Percentiles rank a stretch among this genome's conserved stretches.
Conservation (phyloP, 2,797 vertebrate species). For the Helicolenus hilgendorfi region DNA sequence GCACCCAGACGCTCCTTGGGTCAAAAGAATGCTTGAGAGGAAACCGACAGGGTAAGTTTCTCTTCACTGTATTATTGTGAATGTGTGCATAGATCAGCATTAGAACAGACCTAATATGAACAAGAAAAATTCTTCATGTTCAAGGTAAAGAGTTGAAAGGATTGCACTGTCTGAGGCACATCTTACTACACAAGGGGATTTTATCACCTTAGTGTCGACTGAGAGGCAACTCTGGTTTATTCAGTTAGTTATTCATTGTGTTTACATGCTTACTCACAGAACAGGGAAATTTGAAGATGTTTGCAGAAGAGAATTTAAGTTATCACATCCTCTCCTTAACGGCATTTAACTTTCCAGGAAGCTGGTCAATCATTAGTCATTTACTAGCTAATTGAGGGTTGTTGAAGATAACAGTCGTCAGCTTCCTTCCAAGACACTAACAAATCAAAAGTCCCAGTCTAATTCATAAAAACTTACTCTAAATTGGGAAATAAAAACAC, state of each 20-base stretch:
- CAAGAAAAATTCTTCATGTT: background rate
- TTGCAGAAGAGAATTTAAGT: background rate
- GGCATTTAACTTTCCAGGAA: background rate
- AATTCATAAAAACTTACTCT: background rate
- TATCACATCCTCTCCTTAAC: background rate
- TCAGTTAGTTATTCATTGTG: background rate
- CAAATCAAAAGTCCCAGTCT: background rate
- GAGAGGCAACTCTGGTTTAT: background rate
- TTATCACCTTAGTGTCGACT: background rate
- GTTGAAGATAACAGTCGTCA: background rate
- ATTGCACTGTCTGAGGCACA: background rate
- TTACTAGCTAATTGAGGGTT: background rate
- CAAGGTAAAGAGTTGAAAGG: background rate
- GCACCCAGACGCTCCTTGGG: constrained; percentile 52
- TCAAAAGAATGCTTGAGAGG: constrained; percentile 36
- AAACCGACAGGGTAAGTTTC: constrained; percentile 1
- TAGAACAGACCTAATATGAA: background rate
- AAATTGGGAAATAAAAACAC: background rate
- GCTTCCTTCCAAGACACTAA: background rate
- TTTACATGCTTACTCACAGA: background rate
- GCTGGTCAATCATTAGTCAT: background rate
- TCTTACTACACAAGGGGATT: background rate
- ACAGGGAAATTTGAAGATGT: background rate
- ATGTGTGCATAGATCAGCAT: background rate
- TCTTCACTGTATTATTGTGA: background rate